phyloP scores from a whole-genome alignment of 2,113 vertebrate species.

The Notothenia rossii region DNA sequence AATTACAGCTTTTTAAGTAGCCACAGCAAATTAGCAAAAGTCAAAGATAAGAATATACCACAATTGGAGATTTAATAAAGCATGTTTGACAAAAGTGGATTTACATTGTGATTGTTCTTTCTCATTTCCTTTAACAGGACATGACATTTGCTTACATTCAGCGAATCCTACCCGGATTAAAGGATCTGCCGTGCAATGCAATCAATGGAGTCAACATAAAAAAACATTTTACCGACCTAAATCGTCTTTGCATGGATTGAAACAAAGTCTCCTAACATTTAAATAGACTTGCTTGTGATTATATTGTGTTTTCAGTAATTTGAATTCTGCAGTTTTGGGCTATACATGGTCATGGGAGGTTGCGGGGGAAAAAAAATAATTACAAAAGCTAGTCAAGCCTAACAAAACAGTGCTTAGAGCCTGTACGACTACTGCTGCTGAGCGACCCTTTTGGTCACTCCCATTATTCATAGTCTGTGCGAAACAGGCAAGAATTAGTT shows the following conservation, averaged over 20 bases:
- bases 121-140: slow-evolving; percentile 3
- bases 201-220: slow-evolving; percentile 11
- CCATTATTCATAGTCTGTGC: slow-evolving; percentile 82
- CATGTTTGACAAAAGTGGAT: slow-evolving; percentile 9
- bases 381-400: slow-evolving; percentile 85
- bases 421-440: slow-evolving; percentile 76
- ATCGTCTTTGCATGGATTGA: slow-evolving; percentile 48
- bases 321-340: slow-evolving; percentile 70
- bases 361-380: slow-evolving; percentile 80
- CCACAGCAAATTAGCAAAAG: slow-evolving; percentile 29
- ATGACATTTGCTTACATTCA: not conserved
- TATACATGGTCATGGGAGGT: slow-evolving; percentile 66
- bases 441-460: slow-evolving; percentile 82
- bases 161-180: slow-evolving; percentile 4
- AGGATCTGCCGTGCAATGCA: slow-evolving; percentile 11
- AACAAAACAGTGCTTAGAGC: slow-evolving; percentile 83
- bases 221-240: slow-evolving; percentile 36
- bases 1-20: slow-evolving; percentile 10
- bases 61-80: slow-evolving; percentile 1
- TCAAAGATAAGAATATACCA: slow-evolving; percentile 4
- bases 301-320: slow-evolving; percentile 67
- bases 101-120: not conserved
- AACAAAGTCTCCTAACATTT: slow-evolving; percentile 46
- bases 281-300: slow-evolving; percentile 52
- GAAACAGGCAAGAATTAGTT: slow-evolving; percentile 80